Evolutionary conservation across 2,113 vertebrate genomes (phyloP), one percentile per base, ranked within the genome.

Genomic region (Phrynocephalus versicolor): DNA sequence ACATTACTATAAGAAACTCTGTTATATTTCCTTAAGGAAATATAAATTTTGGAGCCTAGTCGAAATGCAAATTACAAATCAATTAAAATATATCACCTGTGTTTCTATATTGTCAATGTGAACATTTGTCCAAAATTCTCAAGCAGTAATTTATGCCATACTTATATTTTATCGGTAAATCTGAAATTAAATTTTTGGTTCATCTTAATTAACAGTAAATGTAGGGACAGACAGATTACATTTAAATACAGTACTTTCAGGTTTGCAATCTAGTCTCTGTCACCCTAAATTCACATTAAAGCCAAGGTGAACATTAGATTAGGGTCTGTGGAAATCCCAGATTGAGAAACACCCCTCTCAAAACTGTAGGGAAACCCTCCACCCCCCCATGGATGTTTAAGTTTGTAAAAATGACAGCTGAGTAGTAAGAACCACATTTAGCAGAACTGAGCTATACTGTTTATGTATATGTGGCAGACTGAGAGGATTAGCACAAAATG

Each of bases 401-500:
- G n/a, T n/a, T n/a, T n/a, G n/a, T n/a, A n/a, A n/a, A n/a, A n/a
- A n/a, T n/a, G n/a, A n/a, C n/a, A n/a, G n/a, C n/a, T n/a, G n/a
- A n/a, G n/a, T n/a, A n/a, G n/a, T n/a, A n/a, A n/a, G n/a, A n/a
- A n/a, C n/a, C n/a, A n/a, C n/a, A n/a, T n/a, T n/a, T n/a, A n/a
- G n/a, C n/a, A n/a, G n/a, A n/a, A n/a, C n/a, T n/a, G n/a, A n/a
- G n/a, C n/a, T n/a, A n/a, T n/a, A n/a, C n/a, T 65, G 3, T 72
- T 72, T 87, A 37, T 51, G 9, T 60, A 70, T 73, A 64, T 7
- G 89, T 93, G 89, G 88, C 93, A 90, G 92, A 83, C 88, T 67
- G 92, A 91, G 91, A 94, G 87, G 80, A 91, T 90, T 92, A 94
- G 89, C 92, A 57, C 91, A 86, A 91, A 81, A 88, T 91, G 85